Percentiles rank a stretch among this genome's conserved stretches.
phyloP scores from a whole-genome alignment of 2,797 vertebrate genomes.

The Tapera naevia region DNA sequence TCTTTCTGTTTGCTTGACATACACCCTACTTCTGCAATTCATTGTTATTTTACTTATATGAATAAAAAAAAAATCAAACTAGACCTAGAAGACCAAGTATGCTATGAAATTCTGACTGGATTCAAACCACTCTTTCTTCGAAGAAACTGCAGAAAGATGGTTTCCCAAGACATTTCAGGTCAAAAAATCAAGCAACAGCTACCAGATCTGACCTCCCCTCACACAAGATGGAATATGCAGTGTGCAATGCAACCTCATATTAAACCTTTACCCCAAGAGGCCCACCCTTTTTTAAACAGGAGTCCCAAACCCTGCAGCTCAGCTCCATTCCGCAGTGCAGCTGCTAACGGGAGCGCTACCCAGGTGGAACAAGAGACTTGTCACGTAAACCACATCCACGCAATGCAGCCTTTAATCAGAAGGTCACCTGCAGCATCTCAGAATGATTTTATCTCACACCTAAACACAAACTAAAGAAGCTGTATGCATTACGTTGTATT shows the following conservation, averaged over 20 bases:
- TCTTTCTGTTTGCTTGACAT: neutral
- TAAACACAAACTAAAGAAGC: neutral
- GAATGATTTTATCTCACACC: neutral
- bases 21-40: neutral
- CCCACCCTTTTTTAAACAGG: neutral
- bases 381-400: neutral
- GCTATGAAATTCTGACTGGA: neutral
- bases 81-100: neutral
- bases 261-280: neutral
- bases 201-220: neutral
- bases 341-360: neutral
- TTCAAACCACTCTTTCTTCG: neutral
- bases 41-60: neutral
- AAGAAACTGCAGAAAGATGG: neutral
- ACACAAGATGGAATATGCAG: rapidly evolving
- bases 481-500: neutral
- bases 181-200: neutral
- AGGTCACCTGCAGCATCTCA: neutral
- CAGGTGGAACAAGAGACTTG: neutral
- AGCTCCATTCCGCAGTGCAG: neutral
- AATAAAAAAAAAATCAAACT: neutral
- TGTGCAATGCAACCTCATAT: neutral
- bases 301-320: neutral
- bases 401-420: neutral
- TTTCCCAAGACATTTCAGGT: neutral